phyloP scores from a whole-genome alignment of 2,113 vertebrate genomes.

The Butorides virescens region DNA sequence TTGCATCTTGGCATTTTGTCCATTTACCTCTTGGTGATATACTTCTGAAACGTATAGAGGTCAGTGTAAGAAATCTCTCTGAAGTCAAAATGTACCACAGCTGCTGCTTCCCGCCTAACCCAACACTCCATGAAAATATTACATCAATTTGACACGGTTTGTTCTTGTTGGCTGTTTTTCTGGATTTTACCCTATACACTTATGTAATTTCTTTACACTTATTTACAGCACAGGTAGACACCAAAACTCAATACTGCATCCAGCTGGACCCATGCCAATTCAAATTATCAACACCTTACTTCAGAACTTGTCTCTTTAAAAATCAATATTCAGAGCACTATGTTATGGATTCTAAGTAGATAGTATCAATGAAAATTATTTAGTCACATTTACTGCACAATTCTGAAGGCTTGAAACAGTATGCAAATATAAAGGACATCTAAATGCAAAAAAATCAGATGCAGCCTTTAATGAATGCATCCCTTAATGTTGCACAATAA shows the following conservation, averaged over 20 bases:
- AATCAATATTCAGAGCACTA: neutral
- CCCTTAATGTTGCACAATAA: neutral
- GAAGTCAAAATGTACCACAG: neutral
- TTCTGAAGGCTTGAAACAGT: neutral
- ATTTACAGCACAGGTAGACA: neutral
- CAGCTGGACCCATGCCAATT: neutral
- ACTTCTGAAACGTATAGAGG: neutral
- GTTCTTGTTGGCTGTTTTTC: neutral
- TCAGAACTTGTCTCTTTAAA: neutral
- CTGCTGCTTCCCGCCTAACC: neutral
- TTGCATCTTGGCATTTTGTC: neutral
- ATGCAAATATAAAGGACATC: constrained; percentile 2
- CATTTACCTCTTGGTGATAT: neutral
- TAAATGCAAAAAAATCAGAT: neutral
- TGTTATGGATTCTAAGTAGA: neutral
- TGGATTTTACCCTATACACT: neutral
- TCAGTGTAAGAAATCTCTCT: neutral
- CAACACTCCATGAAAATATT: neutral
- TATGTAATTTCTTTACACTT: neutral
- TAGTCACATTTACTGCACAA: neutral
- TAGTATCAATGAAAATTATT: neutral
- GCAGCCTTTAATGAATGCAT: neutral
- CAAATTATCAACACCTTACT: neutral
- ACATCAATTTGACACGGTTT: neutral
- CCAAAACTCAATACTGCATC: neutral